Conservation (phyloP, 2,797 vertebrate species). For the Limnodromus scolopaceus region DNA sequence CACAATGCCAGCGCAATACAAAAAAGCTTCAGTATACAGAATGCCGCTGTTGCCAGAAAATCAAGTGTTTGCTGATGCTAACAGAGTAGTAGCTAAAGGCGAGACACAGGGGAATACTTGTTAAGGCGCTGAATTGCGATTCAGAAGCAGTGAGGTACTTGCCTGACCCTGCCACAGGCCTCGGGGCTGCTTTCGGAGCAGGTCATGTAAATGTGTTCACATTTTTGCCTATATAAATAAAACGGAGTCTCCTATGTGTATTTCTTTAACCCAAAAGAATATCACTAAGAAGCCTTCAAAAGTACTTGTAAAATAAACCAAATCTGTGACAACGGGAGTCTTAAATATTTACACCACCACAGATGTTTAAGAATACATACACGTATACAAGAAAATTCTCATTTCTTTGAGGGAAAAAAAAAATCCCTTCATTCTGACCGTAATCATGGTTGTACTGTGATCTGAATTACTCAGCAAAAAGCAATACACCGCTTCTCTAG, state of each 20-base stretch:
- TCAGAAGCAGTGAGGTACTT: constrained; percentile 3
- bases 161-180: not conserved
- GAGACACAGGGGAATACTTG: constrained; percentile 24
- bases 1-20: constrained; percentile 2
- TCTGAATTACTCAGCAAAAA: not conserved
- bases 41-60: not conserved
- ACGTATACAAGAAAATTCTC: not conserved
- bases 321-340: not conserved
- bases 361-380: not conserved
- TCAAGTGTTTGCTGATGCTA: constrained; percentile 39
- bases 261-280: not conserved
- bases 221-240: not conserved
- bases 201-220: not conserved
- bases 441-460: not conserved
- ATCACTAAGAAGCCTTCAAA: not conserved
- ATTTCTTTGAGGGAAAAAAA: not conserved
- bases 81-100: constrained; percentile 6
- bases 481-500: not conserved
- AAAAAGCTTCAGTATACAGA: constrained; percentile 37
- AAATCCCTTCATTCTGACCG: not conserved
- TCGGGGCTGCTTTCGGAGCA: not conserved
- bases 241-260: not conserved
- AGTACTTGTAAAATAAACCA: not conserved
- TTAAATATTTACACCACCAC: not conserved
- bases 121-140: not conserved